Evolutionary conservation across 2,888 invertebrate genomes (phyloP).

Genomic region (Spilosoma lubricipeda): DNA sequence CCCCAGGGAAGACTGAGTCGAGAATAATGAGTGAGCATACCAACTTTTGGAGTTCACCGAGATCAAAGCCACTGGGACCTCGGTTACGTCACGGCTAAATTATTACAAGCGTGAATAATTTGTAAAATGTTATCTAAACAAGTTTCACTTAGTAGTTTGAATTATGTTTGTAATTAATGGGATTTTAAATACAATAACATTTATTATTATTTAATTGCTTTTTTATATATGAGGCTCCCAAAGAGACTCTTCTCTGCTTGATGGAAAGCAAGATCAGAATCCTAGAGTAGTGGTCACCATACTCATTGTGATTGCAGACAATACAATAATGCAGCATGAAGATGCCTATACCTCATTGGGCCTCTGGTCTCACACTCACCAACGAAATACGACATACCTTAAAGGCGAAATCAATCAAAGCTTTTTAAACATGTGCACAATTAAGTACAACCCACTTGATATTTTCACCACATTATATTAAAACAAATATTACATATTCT

Average conservation of each 20-base stretch:
- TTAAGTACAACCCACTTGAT: background rate
- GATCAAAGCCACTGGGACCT: conserved; percentile 51
- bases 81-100: conserved; percentile 37
- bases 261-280: too few species aligned
- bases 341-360: too few species aligned
- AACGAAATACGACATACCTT: too few species aligned
- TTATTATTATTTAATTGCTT: too few species aligned
- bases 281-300: too few species aligned
- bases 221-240: too few species aligned
- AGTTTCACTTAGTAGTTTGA: conserved; percentile 8
- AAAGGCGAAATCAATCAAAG: too few species aligned
- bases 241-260: too few species aligned
- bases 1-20: conserved; percentile 56
- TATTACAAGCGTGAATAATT: conserved; percentile 29
- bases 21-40: conserved; percentile 69
- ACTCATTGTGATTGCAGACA: too few species aligned
- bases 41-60: conserved; percentile 59
- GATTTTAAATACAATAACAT: background rate
- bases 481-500: background rate
- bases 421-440: too few species aligned
- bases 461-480: background rate
- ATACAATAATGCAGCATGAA: too few species aligned
- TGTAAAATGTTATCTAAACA: conserved; percentile 17
- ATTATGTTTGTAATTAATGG: background rate
- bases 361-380: too few species aligned